Evolutionary conservation across 2,113 vertebrate genomes (phyloP).

Genomic region (Malurus alboscapulatus): DNA sequence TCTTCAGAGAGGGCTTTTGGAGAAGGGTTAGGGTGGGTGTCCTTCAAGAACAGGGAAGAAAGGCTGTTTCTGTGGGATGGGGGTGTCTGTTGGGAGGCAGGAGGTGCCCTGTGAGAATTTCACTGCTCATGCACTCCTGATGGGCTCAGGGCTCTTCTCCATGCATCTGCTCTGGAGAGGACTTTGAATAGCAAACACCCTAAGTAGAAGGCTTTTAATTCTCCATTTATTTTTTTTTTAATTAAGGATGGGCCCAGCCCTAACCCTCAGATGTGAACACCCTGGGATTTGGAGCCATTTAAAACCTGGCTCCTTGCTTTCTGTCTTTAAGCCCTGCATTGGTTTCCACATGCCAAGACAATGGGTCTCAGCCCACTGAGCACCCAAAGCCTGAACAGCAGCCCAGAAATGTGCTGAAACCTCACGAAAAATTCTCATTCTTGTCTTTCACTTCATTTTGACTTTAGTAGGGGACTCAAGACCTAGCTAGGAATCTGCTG

Average conservation of each 20-base stretch:
- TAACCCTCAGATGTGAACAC: conserved; percentile 12
- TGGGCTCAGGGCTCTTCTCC: neutral
- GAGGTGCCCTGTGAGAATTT: neutral
- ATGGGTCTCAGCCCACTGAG: neutral
- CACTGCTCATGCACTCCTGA: neutral
- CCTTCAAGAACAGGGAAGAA: neutral
- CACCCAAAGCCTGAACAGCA: neutral
- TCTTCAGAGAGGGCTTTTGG: neutral
- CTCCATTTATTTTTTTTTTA: neutral
- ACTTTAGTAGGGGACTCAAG: neutral
- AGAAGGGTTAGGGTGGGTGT: neutral
- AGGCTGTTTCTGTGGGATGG: neutral
- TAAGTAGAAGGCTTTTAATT: conserved; percentile 13
- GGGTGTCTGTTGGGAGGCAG: neutral
- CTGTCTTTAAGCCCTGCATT: neutral
- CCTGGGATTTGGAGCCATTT: neutral
- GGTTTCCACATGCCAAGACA: neutral
- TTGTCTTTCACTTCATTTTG: neutral
- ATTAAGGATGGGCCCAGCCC: neutral
- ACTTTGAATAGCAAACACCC: neutral
- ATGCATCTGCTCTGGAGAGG: accelerated
- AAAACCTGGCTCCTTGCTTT: neutral
- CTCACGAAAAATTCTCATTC: neutral
- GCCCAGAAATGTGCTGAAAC: neutral
- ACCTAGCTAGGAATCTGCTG: neutral